Conservation (phyloP, 2,888 invertebrate genomes). For the Chrysolina haemoptera region DNA sequence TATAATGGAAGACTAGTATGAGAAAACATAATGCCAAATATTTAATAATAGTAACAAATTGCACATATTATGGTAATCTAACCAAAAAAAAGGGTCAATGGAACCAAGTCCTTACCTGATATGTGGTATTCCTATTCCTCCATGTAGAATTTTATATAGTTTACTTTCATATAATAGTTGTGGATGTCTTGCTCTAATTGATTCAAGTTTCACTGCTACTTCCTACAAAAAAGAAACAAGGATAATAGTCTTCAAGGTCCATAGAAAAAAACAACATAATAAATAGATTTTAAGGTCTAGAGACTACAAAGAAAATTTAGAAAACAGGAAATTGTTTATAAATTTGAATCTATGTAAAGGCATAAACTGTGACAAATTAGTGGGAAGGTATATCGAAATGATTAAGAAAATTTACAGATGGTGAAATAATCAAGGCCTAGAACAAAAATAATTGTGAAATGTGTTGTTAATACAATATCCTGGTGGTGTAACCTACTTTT, state of each 20-base stretch:
- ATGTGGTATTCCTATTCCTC: conserved; percentile 96
- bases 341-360: neutral
- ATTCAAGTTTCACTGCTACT: conserved; percentile 99
- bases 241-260: conserved; percentile 34
- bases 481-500: conserved; percentile 67
- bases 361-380: neutral
- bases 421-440: conserved; percentile 10
- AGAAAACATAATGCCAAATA: too few species aligned
- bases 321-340: neutral
- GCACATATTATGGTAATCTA: neutral
- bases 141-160: conserved; percentile 98
- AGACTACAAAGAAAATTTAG: conserved; percentile 9
- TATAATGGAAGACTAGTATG: too few species aligned
- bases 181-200: conserved; percentile 96
- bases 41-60: too few species aligned
- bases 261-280: conserved; percentile 11
- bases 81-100: neutral
- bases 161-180: conserved; percentile 99
- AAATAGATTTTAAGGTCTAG: conserved; percentile 4
- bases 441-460: conserved; percentile 60
- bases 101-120: conserved; percentile 79
- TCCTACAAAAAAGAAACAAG: conserved; percentile 76
- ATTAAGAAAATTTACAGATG: neutral
- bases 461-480: conserved; percentile 59
- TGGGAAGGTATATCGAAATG: conserved; percentile 4